These are phyloP conservation scores for Pristionchus exspectatus DNA, from an alignment of 2,888 invertebrate genomes.

Conservation along the genomic window DNA sequence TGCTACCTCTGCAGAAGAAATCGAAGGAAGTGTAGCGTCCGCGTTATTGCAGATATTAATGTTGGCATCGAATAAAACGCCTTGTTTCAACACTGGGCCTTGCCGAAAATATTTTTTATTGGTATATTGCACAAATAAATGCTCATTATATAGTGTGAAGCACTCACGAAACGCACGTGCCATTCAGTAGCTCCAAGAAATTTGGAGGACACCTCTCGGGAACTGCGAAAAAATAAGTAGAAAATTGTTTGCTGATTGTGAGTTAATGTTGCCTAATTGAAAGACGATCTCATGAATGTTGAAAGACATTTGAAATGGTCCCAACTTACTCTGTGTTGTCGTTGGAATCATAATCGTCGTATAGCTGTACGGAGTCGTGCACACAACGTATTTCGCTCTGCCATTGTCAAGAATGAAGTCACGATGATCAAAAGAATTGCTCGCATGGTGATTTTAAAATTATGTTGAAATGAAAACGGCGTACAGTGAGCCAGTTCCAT, in stretches of 20 bases:
- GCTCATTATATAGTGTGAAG: no score
- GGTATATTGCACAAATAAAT: no score
- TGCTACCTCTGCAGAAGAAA: neutral
- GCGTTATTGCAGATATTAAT: neutral
- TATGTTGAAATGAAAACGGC: no score
- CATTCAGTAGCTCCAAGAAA: neutral
- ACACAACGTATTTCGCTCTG: neutral
- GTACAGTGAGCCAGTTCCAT: neutral
- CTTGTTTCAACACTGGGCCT: no score
- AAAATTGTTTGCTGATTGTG: no score
- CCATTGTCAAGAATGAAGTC: no score
- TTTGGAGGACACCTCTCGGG: neutral
- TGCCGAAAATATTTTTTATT: no score
- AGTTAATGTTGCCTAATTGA: no score
- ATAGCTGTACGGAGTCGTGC: neutral
- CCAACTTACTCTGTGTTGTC: neutral
- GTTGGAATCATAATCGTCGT: neutral
- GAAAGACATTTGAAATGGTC: no score
- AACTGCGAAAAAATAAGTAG: neutral
- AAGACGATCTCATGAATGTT: no score
- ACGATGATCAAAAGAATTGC: no score
- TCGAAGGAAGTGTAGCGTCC: neutral
- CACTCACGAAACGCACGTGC: slow-evolving; percentile 1
- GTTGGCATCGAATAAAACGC: neutral
- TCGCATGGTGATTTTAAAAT: no score